These are phyloP conservation scores for Eurypyga helias DNA, from an alignment of 2,113 vertebrate species.

Conservation along the genomic window DNA sequence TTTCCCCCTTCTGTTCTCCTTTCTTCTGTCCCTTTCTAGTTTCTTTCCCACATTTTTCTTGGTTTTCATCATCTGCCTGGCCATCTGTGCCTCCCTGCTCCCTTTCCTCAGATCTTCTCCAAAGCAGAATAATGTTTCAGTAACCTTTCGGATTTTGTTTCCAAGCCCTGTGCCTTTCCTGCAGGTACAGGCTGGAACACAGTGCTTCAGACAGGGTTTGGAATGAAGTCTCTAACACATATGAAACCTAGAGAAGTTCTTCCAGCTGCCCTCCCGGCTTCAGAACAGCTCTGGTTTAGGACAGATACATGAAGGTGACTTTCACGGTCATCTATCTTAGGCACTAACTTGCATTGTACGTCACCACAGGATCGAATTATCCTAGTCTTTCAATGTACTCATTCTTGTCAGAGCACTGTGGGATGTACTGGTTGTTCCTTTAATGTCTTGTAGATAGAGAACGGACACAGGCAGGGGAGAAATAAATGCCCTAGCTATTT, in stretches of 20 bases:
- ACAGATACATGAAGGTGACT: neutral
- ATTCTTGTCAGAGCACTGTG: neutral
- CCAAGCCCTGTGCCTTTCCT: neutral
- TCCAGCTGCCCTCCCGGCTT: neutral
- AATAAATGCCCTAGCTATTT: neutral
- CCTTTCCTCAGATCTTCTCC: neutral
- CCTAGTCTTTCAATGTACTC: neutral
- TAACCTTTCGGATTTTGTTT: neutral
- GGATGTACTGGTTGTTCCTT: neutral
- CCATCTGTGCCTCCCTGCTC: constrained; percentile 9
- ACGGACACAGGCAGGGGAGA: neutral
- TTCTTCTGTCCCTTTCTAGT: neutral
- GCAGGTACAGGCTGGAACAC: neutral
- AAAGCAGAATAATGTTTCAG: neutral
- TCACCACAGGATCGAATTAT: neutral
- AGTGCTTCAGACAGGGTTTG: neutral
- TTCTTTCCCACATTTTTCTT: neutral
- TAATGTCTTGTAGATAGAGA: neutral
- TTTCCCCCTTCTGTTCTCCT: fast-evolving
- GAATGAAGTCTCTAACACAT: neutral
- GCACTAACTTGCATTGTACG: no score
- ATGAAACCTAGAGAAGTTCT: neutral
- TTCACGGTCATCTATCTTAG: neutral
- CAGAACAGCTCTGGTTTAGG: neutral
- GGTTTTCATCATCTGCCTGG: neutral